Evolutionary conservation across 2,888 invertebrate genomes (phyloP).

Genomic region (Monoplex corrugatus): DNA sequence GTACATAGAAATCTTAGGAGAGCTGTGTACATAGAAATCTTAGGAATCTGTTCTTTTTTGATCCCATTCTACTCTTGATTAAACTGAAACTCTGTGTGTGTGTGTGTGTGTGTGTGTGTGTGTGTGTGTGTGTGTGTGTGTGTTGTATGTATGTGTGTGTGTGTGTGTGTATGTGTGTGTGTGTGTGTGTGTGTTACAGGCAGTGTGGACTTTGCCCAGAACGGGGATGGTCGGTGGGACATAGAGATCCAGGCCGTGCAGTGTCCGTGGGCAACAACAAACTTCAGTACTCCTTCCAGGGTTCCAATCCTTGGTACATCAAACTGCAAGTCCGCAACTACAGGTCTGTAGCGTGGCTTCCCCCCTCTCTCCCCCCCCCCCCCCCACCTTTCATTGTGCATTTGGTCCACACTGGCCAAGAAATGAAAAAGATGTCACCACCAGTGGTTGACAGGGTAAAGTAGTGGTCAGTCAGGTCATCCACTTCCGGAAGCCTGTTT

Average conservation of each 20-base stretch:
- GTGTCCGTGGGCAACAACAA: conserved; percentile 67
- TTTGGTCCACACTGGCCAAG: no score
- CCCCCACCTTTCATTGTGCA: no score
- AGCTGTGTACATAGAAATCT: no score
- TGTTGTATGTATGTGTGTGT: background rate
- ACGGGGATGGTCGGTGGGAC: conserved; percentile 69
- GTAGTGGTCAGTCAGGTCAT: no score
- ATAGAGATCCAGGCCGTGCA: conserved; percentile 69
- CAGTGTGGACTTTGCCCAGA: conserved; percentile 63
- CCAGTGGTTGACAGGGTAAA: no score
- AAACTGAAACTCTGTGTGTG: no score
- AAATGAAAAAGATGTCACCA: no score
- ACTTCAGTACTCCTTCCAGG: conserved; percentile 69
- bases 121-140: background rate
- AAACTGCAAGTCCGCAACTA: conserved; percentile 71
- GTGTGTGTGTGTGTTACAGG: conserved; percentile 7
- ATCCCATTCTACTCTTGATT: no score
- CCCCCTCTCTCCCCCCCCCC: no score
- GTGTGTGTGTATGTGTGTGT: background rate
- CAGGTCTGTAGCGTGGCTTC: conserved; percentile 66
- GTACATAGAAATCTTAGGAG: no score
- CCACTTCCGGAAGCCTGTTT: no score
- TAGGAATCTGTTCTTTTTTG: no score
- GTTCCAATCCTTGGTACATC: conserved; percentile 66
- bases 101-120: conserved; percentile 13